phyloP scores from a whole-genome alignment of 2,797 vertebrate genomes.

The Bucorvus abyssinicus region DNA sequence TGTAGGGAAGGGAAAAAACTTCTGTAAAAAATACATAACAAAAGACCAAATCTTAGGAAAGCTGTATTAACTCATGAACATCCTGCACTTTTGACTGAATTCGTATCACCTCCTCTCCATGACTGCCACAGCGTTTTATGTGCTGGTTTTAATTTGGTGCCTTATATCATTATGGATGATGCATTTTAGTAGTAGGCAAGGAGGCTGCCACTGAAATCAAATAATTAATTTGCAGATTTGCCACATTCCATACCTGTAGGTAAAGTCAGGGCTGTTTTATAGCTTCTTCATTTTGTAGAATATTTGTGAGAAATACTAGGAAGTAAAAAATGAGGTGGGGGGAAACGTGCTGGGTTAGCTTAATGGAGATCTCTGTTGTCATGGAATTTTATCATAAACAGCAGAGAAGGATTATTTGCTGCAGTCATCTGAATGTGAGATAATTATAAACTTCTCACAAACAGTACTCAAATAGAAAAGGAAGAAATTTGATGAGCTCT shows the following conservation, averaged over 20 bases:
- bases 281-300: not conserved
- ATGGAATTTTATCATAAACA: not conserved
- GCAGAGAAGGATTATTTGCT: not conserved
- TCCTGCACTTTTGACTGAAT: not conserved
- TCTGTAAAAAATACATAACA: not conserved
- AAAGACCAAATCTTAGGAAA: not conserved
- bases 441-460: not conserved
- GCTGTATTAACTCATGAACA: not conserved
- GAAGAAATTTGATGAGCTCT: not conserved
- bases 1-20: not conserved
- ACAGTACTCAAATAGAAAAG: not conserved
- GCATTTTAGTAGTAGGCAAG: not conserved
- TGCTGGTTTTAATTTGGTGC: not conserved
- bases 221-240: not conserved
- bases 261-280: not conserved
- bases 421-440: not conserved
- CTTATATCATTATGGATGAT: not conserved
- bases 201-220: not conserved
- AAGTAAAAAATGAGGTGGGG: not conserved
- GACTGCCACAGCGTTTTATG: not conserved
- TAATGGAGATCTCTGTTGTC: not conserved
- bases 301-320: not conserved
- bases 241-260: not conserved
- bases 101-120: not conserved
- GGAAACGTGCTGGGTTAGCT: not conserved